Base-by-base conservation (phyloP, 2,888 invertebrate genomes). In the Latrodectus hesperus region DNA sequence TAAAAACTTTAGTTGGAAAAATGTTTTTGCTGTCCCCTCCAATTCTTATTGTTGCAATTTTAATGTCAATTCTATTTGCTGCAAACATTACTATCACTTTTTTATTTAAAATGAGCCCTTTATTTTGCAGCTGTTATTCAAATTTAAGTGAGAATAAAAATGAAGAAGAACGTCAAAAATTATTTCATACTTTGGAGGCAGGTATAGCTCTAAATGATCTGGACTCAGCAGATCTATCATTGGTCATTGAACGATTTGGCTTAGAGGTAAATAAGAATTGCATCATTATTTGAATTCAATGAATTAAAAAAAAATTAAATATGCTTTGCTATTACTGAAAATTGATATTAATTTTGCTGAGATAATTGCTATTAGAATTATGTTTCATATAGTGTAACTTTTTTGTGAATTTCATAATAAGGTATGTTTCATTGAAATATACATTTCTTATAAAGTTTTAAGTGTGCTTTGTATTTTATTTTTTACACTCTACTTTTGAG, bases 181-280 rank as follows among this genome's bases (percentile, higher is more conserved):
- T 83, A 22, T 71, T 49, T 16, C 64, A 16, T 51, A 64, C 49
- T 26, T 71, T 83, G 6, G 52, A 60, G n/a, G 22, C 77, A 76
- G 76, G 67, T 26, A 17, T 79, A 70, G n/a, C 70, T 14, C 26
- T 88, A 12, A 84, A 80, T 80, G 79, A 79, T 49, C 79, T 88
- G 53, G 71, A 51, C 22, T 52, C 60, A 64, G 60, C 75, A 22
- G 72, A 88, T 60, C 64, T 84, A 22, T 26, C 26, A n/a, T 53
- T 17, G 8, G 76, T 80, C 68, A 52, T 71, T 68, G 72, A 84
- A n/a, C 75, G 65, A 55, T 88, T 88, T 76, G 70, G 71, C 52
- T 76, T 88, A 60, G 84, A 88, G 65, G 84, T 83, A 76, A 64
- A 26, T 49, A 65, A 17, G 38, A 51, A 14, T 60, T 5, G 4